Evolutionary conservation across 2,113 vertebrate species (phyloP), one percentile per base, ranked within the genome.

Genomic region (Montifringilla adamsi): DNA sequence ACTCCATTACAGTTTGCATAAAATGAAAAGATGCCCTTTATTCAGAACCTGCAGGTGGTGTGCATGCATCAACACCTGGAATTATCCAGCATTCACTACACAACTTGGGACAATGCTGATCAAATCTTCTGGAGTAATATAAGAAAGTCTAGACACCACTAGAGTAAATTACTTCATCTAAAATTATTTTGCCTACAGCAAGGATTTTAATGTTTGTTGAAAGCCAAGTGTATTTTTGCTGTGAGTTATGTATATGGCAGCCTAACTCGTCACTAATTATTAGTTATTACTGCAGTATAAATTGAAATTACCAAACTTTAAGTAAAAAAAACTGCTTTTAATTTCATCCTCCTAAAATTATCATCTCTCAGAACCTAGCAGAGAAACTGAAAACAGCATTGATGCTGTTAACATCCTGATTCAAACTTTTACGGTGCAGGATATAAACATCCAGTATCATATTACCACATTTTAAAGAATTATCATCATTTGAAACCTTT

Each of bases 61-160:
- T 27, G 26, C 8, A 27, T 3, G 10, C 20, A 46, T 7, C 58
- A 52, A 58, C 22, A 41, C 24, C 15, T 58, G 63, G 31, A 88
- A 80, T 77, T 79, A 79, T 16, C 33, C 59, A 66, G 28, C 31
- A 44, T 39, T 83, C 52, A 56, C 63, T 92, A 63, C 35, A 53
- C 60, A 95, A 53, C 33, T 41, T 92, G 66, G 69, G 88, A 96
- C 37, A 85, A 76, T 46, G 62, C 35, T 74, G 84, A 47, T 89
- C 80, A 94, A 95, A 68, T 47, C 41, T 79, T 96, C 68, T 81
- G 52, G 26, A 93, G 90, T 87, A 89, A 95, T 46, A 33, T 84
- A 83, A 89, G 79, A 30, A n/a, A n/a, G 75, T 85, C 90, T 90
- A 97, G 89, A 94, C 60, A n/a, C 44, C 50, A 62, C 15, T 55